Base-by-base conservation (phyloP, 2,797 vertebrate genomes). In the Chrysocyon brachyurus region DNA sequence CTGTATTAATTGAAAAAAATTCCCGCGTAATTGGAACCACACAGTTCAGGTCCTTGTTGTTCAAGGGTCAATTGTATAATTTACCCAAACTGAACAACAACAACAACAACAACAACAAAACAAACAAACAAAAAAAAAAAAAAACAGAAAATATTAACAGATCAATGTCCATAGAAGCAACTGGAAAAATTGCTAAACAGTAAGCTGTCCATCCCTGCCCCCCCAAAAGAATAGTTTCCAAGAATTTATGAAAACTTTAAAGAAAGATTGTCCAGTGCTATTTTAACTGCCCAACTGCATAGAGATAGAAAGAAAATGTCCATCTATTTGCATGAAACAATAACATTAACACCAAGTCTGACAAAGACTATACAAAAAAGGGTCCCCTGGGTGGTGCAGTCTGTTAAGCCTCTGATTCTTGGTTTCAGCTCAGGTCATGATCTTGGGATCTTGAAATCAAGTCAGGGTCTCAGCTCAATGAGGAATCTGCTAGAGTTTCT, bases 241-340 rank as follows among this genome's bases (percentile, higher is more conserved):
- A 88, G 19, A 95, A 89, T 17, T 59, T 56, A 57, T 83, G 33
- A 78, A 91, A 94, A 64, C 5, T 70, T 82, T 77, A 83, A 95
- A 77, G 4, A 19, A 78, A 88, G 17, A 73, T 52, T 21, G 26
- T 46, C 86, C 28, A 70, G 68, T 87, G 40, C 24, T 72, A 73
- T 17, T 86, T 90, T 77, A 97, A 66, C 26, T 83, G 12, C 59
- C 4, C 10, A 94, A 86, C 28, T 84, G 10, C 49, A 93, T 31
- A 75, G 22, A 72, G 46, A 70, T 40, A 84, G 15, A 89, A 79
- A 87, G 12, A 72, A 33, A 33, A 31, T 72, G 49, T 64, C 22
- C 64, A 86, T 64, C 26, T 15, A 87, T 78, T 36, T 64, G 22
- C 19, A 84, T 21, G 10, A 95, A 66, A 77, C 64, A 93, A 72